Percentiles rank a stretch among this genome's conserved stretches.
phyloP scores from a whole-genome alignment of 2,888 invertebrate species.

The Macropis europaea region DNA sequence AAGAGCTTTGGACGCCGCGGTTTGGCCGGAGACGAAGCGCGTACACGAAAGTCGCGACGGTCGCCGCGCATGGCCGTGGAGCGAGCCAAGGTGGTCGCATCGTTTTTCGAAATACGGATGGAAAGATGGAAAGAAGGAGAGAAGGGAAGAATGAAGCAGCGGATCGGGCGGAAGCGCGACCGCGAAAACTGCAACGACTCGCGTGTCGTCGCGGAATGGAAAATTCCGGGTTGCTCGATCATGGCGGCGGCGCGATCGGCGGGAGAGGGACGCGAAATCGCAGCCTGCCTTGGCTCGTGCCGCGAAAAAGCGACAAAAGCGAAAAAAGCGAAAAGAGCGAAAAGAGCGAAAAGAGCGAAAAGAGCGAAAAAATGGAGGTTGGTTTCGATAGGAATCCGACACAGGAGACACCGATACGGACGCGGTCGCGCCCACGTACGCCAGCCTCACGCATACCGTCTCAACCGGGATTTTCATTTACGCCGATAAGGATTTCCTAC shows the following conservation, averaged over 20 bases:
- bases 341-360: no score
- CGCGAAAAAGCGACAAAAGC: not conserved
- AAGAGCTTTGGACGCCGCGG: constrained; percentile 17
- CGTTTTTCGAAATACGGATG: not conserved
- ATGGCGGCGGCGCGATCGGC: not conserved
- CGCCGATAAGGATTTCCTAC: constrained; percentile 67
- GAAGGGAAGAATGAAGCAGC: not conserved
- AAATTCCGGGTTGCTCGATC: not conserved
- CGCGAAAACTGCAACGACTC: not conserved
- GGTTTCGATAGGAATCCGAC: not conserved
- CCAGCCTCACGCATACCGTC: not conserved
- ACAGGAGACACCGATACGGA: constrained; percentile 16
- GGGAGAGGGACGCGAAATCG: not conserved
- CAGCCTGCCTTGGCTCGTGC: not conserved
- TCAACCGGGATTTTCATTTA: constrained; percentile 51
- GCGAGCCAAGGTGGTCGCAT: no score
- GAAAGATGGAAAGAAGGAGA: not conserved
- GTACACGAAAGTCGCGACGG: no score
- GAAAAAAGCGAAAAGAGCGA: no score
- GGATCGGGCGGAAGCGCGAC: no score
- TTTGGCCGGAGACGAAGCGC: no score
- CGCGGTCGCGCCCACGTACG: constrained; percentile 3
- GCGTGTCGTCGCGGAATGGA: not conserved
- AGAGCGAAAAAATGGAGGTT: constrained; percentile 19
- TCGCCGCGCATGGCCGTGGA: no score